These are phyloP conservation scores for Falco cherrug DNA, from an alignment of 2,797 vertebrate genomes.

Conservation along the genomic window DNA sequence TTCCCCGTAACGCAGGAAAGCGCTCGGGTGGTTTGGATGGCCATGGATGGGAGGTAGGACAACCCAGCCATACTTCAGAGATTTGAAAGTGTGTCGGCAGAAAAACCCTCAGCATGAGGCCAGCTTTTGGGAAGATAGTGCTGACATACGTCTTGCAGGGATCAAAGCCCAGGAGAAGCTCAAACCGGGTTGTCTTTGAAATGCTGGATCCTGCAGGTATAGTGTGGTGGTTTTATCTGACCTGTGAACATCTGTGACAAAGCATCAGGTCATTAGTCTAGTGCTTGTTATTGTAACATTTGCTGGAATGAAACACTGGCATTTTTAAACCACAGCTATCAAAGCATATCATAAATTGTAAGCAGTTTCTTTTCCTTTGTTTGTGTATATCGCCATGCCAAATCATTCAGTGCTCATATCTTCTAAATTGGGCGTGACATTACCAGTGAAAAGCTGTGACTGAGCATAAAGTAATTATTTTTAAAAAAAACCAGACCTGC, in stretches of 20 bases:
- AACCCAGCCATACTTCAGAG: background rate
- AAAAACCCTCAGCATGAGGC: background rate
- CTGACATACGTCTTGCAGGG: accelerated
- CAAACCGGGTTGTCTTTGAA: conserved; percentile 26
- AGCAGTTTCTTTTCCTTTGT: conserved; percentile 28
- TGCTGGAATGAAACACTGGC: conserved; percentile 17
- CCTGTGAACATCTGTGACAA: conserved; percentile 41
- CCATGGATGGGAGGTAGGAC: background rate
- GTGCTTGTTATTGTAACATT: conserved; percentile 43
- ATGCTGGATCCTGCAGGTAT: background rate
- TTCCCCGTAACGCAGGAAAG: background rate
- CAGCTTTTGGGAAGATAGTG: background rate
- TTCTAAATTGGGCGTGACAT: background rate
- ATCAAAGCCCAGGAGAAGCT: conserved; percentile 36
- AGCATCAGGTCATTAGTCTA: conserved; percentile 29
- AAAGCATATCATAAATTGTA: background rate
- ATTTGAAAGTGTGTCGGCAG: background rate
- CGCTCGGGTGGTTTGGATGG: background rate
- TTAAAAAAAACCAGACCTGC: background rate
- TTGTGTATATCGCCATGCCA: background rate
- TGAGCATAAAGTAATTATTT: background rate
- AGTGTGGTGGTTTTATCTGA: background rate
- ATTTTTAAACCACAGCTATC: conserved; percentile 18
- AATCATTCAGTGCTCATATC: background rate
- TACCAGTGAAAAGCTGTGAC: background rate